Base-by-base conservation (phyloP, 2,888 invertebrate genomes). In the Chymomyza procnemis region DNA sequence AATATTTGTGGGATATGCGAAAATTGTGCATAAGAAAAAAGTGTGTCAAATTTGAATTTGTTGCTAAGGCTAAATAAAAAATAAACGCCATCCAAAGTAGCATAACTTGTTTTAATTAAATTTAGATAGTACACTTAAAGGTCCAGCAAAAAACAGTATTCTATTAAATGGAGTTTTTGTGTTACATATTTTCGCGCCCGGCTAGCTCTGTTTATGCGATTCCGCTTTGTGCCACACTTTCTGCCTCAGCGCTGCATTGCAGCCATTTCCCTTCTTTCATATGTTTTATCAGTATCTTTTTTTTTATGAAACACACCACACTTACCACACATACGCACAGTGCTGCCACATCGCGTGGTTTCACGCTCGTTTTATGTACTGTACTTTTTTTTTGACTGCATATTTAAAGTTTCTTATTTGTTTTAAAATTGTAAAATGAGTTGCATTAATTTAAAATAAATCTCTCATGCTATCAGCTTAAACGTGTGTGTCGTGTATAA, bases 231-330 rank as follows among this genome's bases (percentile, higher is more conserved):
- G 71, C 69, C 52, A 54, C 64, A 61, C 30, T 76, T 69, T 56
- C 56, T 26, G 56, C n/a, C 26, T 16, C n/a, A 16, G 26, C 80
- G 79, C 63, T 79, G 67, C 79, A 70, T 66, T 77, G 75, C 64
- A 52, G 78, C 74, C 80, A 84, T 86, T 41, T 85, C 76, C 76
- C 78, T 79, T 87, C 85, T 80, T 79, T 74, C 66, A 6, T 68
- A 21, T 59, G 30, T 61, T 62, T 61, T 54, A 54, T 54, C 54
- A 21, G 48, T 21, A 60, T 55, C 71, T 69, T 50, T 50, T 9
- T 63, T 69, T 67, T 71, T 72, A 64, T n/a, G n/a, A 48, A 64
- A 73, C 50, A 55, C 64, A 73, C 73, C 71, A 68, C 68, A 63
- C 54, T 50, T 69, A 67, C 71, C 76, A 79, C 68, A 71, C 61